Conservation (phyloP, 2,797 vertebrate genomes). For the Scomberomorus guttatus region DNA sequence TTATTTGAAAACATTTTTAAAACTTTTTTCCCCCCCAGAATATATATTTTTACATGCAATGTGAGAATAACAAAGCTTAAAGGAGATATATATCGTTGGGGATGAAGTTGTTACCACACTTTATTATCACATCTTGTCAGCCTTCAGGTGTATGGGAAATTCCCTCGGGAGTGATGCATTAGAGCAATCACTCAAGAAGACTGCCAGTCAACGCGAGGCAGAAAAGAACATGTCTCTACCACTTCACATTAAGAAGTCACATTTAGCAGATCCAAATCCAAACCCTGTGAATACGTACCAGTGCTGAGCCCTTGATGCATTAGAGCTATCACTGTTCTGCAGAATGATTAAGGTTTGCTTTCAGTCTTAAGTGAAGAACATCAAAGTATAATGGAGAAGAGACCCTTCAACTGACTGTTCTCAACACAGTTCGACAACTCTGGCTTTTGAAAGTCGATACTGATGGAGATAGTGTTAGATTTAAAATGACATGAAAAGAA, state of each 20-base stretch:
- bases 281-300: slow-evolving; percentile 18
- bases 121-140: slow-evolving; percentile 76
- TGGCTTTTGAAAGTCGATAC: not conserved
- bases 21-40: not conserved
- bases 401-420: slow-evolving; percentile 38
- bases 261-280: slow-evolving; percentile 35
- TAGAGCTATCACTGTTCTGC: slow-evolving; percentile 53
- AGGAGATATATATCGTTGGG: slow-evolving; percentile 28
- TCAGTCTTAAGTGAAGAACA: slow-evolving; percentile 48
- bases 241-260: slow-evolving; percentile 49
- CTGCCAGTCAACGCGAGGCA: slow-evolving; percentile 39
- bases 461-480: not conserved
- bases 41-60: slow-evolving; percentile 20
- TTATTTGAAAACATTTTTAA: slow-evolving; percentile 15
- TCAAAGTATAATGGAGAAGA: slow-evolving; percentile 42
- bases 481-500: slow-evolving; percentile 1
- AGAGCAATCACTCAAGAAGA: slow-evolving; percentile 48
- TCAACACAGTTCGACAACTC: slow-evolving; percentile 4
- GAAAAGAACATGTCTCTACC: slow-evolving; percentile 26
- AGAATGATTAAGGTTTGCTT: slow-evolving; percentile 42
- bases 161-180: slow-evolving; percentile 45
- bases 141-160: slow-evolving; percentile 51
- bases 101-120: slow-evolving; percentile 59
- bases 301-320: slow-evolving; percentile 40
- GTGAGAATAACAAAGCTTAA: slow-evolving; percentile 24